Evolutionary conservation across 1,140 invertebrate species (phyloP), one percentile per base, ranked within the genome.

Genomic region (Bombus balteatus): DNA sequence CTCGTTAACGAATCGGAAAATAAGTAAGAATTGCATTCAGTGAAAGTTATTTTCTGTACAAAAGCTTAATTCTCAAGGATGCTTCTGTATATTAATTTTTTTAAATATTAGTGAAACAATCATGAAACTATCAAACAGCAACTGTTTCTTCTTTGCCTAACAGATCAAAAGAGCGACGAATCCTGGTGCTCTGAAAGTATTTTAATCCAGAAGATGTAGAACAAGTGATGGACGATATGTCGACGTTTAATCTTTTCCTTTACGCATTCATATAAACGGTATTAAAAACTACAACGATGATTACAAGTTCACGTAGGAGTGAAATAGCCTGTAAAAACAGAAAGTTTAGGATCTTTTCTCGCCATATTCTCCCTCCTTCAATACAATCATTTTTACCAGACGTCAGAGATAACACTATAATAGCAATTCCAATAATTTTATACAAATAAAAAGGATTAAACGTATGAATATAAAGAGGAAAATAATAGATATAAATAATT

Each of bases 281-380:
- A 81, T 72, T 22, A 22, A 62, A 73, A 32, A 71, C 0, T 15
- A 15, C 18, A 1, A 32, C 53, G 28, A 41, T 9, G 47, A 62
- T 57, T n/a, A n/a, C 9, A 37, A n/a, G 32, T 22, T 37, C 25
- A 39, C 34, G 5, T 1, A 12, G 53, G 12, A 68, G 71, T 81
- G 84, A 86, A 86, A 81, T 75, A 75, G 37, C 62, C 78, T 68
- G 28, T 81, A 13, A 28, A 81, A 57, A 4, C 75, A 75, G 78
- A 76, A 86, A 86, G 78, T 86, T 59, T 9, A 37, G 25, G 25
- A 81, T 37, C n/a, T 47, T 47, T 5, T 47, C 5, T 47, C 3
- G 43, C 15, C 15, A 47, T 65, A 22, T 62, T 82, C 34, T 62
- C 57, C 12, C 12, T 66, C 28, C 3, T 25, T 28, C 32, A 32